Evolutionary conservation across 2,113 vertebrate genomes (phyloP).

Genomic region (Nanorana parkeri): DNA sequence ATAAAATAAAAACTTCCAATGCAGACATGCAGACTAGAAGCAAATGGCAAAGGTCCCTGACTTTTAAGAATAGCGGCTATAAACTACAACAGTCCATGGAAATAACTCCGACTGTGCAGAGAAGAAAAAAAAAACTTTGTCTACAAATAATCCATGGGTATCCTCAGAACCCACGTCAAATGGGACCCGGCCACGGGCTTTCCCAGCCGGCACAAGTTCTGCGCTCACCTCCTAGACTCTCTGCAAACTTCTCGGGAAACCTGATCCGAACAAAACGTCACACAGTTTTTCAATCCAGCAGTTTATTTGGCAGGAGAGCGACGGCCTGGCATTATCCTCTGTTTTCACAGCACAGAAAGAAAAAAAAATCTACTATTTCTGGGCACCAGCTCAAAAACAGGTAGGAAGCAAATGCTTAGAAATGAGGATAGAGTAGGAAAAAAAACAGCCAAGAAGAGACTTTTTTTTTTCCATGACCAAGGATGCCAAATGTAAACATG

Average conservation of each 20-base stretch:
- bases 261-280: slow-evolving; percentile 68
- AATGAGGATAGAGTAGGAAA: slow-evolving; percentile 74
- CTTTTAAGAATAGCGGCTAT: too few species aligned
- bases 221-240: slow-evolving; percentile 27
- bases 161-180: background rate
- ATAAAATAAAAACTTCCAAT: too few species aligned
- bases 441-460: slow-evolving; percentile 77
- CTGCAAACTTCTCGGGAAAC: slow-evolving; percentile 52
- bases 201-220: too few species aligned
- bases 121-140: too few species aligned
- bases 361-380: slow-evolving; percentile 81
- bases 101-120: too few species aligned
- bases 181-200: background rate
- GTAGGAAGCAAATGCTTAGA: slow-evolving; percentile 87
- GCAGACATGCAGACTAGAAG: too few species aligned
- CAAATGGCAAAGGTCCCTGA: too few species aligned
- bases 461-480: slow-evolving; percentile 74
- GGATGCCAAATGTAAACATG: slow-evolving; percentile 81
- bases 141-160: background rate
- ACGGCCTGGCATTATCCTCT: slow-evolving; percentile 79
- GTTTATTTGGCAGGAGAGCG: slow-evolving; percentile 77
- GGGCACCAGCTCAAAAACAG: slow-evolving; percentile 87
- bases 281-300: slow-evolving; percentile 78
- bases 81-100: too few species aligned
- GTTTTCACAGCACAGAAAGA: slow-evolving; percentile 80